Conservation (phyloP, 2,797 vertebrate genomes). For the Eulemur coronatus region DNA sequence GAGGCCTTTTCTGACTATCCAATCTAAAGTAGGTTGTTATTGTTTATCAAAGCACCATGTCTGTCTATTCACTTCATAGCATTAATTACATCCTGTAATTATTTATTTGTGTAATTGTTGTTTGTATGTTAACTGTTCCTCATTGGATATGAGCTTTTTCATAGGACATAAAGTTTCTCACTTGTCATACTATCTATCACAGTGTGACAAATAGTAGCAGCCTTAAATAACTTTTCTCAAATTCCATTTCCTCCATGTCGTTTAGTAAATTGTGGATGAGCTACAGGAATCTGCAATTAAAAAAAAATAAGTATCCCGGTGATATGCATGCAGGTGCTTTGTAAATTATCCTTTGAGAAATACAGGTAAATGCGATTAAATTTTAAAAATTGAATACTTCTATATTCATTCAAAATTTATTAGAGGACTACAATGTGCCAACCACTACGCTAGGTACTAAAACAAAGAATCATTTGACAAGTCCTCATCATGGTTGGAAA, state of each 20-base stretch:
- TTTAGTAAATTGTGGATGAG: not conserved
- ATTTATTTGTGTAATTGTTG: not conserved
- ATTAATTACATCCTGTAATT: not conserved
- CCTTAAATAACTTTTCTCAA: not conserved
- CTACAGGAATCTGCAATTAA: not conserved
- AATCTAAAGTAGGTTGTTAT: not conserved
- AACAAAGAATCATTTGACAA: not conserved
- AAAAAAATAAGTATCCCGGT: not conserved
- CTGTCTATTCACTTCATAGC: not conserved
- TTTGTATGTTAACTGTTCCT: not conserved
- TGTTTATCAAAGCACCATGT: not conserved
- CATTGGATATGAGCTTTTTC: not conserved
- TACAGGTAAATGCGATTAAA: not conserved
- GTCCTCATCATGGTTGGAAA: not conserved
- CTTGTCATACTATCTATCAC: not conserved
- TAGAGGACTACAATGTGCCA: not conserved
- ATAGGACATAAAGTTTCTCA: not conserved
- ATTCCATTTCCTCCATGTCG: not conserved
- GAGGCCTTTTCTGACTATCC: not conserved
- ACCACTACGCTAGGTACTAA: not conserved
- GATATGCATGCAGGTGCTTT: not conserved
- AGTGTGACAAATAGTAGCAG: not conserved
- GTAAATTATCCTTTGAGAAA: conserved; percentile 24
- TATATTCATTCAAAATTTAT: not conserved
- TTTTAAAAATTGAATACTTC: not conserved